phyloP scores from a whole-genome alignment of 1,140 invertebrate genomes.

The Camponotus floridanus region DNA sequence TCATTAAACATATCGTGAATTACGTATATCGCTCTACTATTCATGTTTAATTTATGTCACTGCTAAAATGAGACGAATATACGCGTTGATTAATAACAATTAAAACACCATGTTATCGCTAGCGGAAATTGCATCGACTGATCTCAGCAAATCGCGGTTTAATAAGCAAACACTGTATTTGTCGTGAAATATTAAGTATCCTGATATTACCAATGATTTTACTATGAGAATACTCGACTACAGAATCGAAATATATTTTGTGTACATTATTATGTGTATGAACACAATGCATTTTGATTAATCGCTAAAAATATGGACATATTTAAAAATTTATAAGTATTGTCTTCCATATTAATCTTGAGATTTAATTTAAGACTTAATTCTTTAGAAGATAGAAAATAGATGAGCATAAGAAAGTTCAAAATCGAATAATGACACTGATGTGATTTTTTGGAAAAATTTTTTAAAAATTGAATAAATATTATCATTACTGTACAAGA shows the following conservation, averaged over 20 bases:
- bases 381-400: no score
- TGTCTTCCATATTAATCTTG: no score
- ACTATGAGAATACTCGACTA: not conserved
- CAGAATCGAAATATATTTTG: not conserved
- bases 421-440: no score
- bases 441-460: no score
- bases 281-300: not conserved
- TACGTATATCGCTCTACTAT: constrained; percentile 15
- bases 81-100: constrained; percentile 32
- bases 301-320: not conserved
- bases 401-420: no score
- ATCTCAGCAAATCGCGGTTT: constrained; percentile 17
- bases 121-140: constrained; percentile 23
- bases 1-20: constrained; percentile 49
- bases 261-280: not conserved
- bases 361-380: no score
- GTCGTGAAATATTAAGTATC: constrained; percentile 1
- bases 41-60: constrained; percentile 48
- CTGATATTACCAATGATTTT: not conserved
- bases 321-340: not conserved
- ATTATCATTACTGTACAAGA: no score
- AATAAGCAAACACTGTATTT: not conserved
- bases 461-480: not conserved
- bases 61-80: constrained; percentile 34
- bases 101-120: constrained; percentile 26